phyloP scores from a whole-genome alignment of 35 echinoderm and acorn worm species.

The Ophiothrix spiculata region DNA sequence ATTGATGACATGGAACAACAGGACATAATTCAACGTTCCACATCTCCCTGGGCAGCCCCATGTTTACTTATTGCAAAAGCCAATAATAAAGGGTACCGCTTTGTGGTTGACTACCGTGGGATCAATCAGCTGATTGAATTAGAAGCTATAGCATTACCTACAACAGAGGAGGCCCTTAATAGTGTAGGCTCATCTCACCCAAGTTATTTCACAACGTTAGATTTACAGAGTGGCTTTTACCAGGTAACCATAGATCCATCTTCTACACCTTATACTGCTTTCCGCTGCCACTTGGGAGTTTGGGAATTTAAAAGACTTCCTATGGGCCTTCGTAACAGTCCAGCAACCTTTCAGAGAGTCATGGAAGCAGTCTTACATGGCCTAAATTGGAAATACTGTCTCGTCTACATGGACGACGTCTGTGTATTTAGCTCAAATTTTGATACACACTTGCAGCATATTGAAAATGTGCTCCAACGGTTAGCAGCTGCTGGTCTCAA shows the following conservation, averaged over 20 bases:
- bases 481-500: slow-evolving; percentile 38
- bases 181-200: not conserved
- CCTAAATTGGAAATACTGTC: slow-evolving; percentile 13
- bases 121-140: slow-evolving; percentile 37
- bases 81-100: slow-evolving; percentile 21
- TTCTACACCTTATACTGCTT: slow-evolving; percentile 7
- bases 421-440: not conserved
- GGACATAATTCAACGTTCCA: not conserved
- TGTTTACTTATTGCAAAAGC: not conserved
- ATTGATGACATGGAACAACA: not conserved
- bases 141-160: slow-evolving; percentile 5
- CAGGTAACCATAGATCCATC: not conserved
- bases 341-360: slow-evolving; percentile 5
- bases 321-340: slow-evolving; percentile 32
- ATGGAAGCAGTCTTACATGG: slow-evolving; percentile 47
- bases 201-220: slow-evolving; percentile 6
- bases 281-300: slow-evolving; percentile 26
- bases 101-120: slow-evolving; percentile 31
- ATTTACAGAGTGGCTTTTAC: slow-evolving; percentile 21
- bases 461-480: slow-evolving; percentile 30
- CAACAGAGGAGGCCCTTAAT: slow-evolving; percentile 4
- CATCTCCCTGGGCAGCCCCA: not conserved
- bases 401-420: slow-evolving; percentile 45
- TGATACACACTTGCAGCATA: slow-evolving; percentile 34
- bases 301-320: slow-evolving; percentile 26